Evolutionary conservation across 2,888 invertebrate species (phyloP), one percentile per base, ranked within the genome.

Genomic region (Eupsilia transversa): DNA sequence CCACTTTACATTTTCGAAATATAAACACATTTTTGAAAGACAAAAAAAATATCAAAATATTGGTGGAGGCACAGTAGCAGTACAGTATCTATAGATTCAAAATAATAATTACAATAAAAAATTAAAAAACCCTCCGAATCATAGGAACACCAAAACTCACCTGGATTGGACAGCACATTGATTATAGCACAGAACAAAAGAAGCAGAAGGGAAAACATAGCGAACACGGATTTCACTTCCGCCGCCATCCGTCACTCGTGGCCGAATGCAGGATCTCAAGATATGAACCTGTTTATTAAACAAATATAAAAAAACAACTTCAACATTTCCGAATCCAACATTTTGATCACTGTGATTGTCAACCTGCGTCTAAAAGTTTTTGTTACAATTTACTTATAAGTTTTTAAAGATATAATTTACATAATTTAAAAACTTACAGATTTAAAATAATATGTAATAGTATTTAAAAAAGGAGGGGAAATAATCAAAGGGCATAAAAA

Each of bases 131-230:
- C 20, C 7, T 20, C 27, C 6, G 10, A 30, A 6, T 49, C 20
- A 23, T 23, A 56, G 17, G 0, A 43, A 70, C 6, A 59, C 0
- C 0, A 35, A 60, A 71, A 77, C 79, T 81, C 33, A 87, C 88
- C 80, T 75, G 84, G 80, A 61, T 60, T 66, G 7, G 86, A 79
- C 30, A 80, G 27, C 3, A 82, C 80, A 63, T 68, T 69, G 20
- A 74, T 69, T n/a, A 79, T 49, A 0, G 61, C 73, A 67, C 63
- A 72, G 3, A 78, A 73, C 2, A 87, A 63, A 5, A 85, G 3
- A 0, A 85, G n/a, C 33, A 85, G 14, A 3, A 79, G 3, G 0
- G 70, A 66, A 66, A 74, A 77, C 85, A 87, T 87, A 30, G 30
- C 57, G 64, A 63, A 3, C 27, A 10, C 23, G 6, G 49, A 69